Base-by-base conservation (phyloP, 2,797 vertebrate genomes). In the Lutjanus argentimaculatus region DNA sequence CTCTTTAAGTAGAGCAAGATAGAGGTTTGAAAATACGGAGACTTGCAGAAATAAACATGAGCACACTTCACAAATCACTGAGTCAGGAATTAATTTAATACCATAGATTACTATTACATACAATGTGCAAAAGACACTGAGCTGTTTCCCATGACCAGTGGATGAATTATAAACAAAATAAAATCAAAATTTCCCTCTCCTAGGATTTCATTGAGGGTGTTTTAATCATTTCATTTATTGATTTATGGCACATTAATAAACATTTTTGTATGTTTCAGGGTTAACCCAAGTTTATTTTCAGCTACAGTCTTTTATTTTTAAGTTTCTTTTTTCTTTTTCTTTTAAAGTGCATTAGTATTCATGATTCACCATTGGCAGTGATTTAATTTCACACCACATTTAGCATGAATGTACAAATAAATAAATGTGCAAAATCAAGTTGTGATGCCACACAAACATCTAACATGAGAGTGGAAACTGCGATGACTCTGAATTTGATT, bases 231-330 rank as follows among this genome's bases (percentile, higher is more conserved):
- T 57, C 1, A 63, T 66, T 16, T 56, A 67, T 40, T 45, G 43
- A 63, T 79, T 79, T n/a, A 13, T 69, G 43, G 53, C 22, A 36
- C 17, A 55, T 79, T 36, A 46, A 75, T 75, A 6, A 75, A 61
- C 40, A 71, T n/a, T 73, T 40, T 14, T 25, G 40, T 45, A 36
- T 8, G 40, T 66, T 61, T 8, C 19, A 46, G 40, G 22, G 42
- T 73, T 36, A 42, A 8, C 0, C 25, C 58, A 8, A 5, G 19
- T 17, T 52, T 16, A 43, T 16, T 70, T 61, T 13, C 8, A n/a
- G 6, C 55, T 21, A 6, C 17, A 59, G 7, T 40, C 51, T 58
- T 66, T 65, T 45, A 48, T 17, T 11, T 75, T 67, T 49, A 51
- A 30, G 17, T 52, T n/a, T 56, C n/a, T 55, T 30, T 14, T 22